Percentiles rank a stretch among this genome's conserved stretches.
Evolutionary conservation across 2,797 vertebrate genomes (phyloP).

Genomic region (Coendou prehensilis): DNA sequence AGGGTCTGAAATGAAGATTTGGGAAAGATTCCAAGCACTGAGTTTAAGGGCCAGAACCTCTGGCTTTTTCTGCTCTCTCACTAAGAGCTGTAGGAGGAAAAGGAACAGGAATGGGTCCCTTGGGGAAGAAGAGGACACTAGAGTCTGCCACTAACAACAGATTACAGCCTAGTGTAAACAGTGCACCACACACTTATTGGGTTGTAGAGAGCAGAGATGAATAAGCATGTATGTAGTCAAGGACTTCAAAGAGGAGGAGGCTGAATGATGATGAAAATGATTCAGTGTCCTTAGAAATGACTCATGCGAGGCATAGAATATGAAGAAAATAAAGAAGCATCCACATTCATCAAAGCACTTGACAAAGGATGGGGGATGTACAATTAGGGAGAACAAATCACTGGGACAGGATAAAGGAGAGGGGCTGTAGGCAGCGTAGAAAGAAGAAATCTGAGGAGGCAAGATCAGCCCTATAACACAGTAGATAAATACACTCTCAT

Average conservation of each 20-base stretch:
- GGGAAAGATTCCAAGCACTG: neutral
- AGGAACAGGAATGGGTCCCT: constrained; percentile 39
- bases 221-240: constrained; percentile 70
- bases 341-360: constrained; percentile 69
- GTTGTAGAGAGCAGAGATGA: constrained; percentile 69
- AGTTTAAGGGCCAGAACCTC: constrained; percentile 57
- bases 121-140: constrained; percentile 30
- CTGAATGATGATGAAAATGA: constrained; percentile 73
- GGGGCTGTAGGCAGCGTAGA: neutral
- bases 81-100: constrained; percentile 27
- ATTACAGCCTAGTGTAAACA: constrained; percentile 78
- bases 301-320: constrained; percentile 65
- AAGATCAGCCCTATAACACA: neutral
- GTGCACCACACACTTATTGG: constrained; percentile 60
- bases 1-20: constrained; percentile 57
- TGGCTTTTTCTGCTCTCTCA: constrained; percentile 37
- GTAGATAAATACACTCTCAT: neutral
- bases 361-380: constrained; percentile 35
- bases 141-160: constrained; percentile 75
- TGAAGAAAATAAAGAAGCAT: constrained; percentile 78
- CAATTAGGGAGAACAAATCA: constrained; percentile 71
- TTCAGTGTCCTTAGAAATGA: constrained; percentile 71
- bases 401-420: neutral
- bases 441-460: neutral
- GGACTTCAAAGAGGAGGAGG: constrained; percentile 78